Conservation (phyloP, 1,140 invertebrate species). For the Cydia fagiglandana region DNA sequence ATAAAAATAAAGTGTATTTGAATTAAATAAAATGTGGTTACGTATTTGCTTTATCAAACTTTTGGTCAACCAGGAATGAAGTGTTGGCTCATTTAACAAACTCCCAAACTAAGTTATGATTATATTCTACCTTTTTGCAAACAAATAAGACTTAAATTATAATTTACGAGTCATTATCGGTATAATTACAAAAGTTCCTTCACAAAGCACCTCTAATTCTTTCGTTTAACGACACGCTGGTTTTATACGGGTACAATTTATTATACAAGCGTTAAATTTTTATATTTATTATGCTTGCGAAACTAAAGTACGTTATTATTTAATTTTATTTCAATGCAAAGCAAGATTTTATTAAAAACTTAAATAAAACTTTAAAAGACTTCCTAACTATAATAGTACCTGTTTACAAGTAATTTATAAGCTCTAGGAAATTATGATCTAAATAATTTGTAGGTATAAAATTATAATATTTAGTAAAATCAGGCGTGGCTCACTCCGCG, state of each 20-base stretch:
- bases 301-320: too few species aligned
- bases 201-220: not conserved
- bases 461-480: too few species aligned
- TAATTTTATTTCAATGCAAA: too few species aligned
- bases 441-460: too few species aligned
- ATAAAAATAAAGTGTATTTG: not conserved
- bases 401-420: too few species aligned
- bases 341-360: too few species aligned
- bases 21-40: not conserved
- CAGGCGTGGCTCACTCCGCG: too few species aligned
- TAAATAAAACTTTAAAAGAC: too few species aligned
- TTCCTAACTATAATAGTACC: too few species aligned
- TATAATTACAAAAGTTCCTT: not conserved
- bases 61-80: not conserved
- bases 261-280: not conserved
- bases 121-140: conserved; percentile 1
- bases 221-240: not conserved
- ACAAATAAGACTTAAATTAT: not conserved
- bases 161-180: conserved; percentile 2
- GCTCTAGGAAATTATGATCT: too few species aligned
- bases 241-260: not conserved
- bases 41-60: not conserved
- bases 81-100: not conserved
- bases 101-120: not conserved
- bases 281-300: too few species aligned